These are phyloP conservation scores for Argyrosomus regius DNA, from an alignment of 2,797 vertebrate species.

Conservation along the genomic window DNA sequence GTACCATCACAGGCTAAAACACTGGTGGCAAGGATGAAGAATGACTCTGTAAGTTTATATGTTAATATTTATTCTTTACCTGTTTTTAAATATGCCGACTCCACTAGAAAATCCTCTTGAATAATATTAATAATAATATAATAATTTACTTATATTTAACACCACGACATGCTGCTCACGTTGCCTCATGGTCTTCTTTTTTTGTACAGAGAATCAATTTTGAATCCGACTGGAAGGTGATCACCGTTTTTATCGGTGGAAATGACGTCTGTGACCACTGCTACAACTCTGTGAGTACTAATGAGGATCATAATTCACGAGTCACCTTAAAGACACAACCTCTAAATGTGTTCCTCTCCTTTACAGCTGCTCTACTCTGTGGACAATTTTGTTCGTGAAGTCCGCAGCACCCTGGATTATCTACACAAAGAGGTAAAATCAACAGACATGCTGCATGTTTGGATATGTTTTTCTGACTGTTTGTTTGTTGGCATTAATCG, in stretches of 20 bases:
- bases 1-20: conserved; percentile 82
- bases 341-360: conserved; percentile 29
- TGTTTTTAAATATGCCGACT: background rate
- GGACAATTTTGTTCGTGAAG: conserved; percentile 81
- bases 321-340: background rate
- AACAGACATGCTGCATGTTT: background rate
- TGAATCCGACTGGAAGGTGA: conserved; percentile 91
- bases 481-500: conserved; percentile 2
- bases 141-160: background rate
- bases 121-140: background rate
- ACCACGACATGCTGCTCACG: background rate
- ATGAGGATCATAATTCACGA: background rate
- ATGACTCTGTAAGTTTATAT: conserved; percentile 82
- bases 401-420: conserved; percentile 89
- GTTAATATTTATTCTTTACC: background rate
- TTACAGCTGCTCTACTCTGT: conserved; percentile 84
- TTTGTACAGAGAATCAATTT: conserved; percentile 87
- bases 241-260: conserved; percentile 90
- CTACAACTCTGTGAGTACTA: conserved; percentile 88
- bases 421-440: conserved; percentile 87
- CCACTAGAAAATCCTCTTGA: background rate
- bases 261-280: conserved; percentile 92
- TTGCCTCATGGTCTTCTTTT: too few species aligned
- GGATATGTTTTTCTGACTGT: background rate
- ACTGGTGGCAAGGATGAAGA: conserved; percentile 89